Evolutionary conservation across 2,888 invertebrate genomes (phyloP).

Genomic region (Cephus nigrinus): DNA sequence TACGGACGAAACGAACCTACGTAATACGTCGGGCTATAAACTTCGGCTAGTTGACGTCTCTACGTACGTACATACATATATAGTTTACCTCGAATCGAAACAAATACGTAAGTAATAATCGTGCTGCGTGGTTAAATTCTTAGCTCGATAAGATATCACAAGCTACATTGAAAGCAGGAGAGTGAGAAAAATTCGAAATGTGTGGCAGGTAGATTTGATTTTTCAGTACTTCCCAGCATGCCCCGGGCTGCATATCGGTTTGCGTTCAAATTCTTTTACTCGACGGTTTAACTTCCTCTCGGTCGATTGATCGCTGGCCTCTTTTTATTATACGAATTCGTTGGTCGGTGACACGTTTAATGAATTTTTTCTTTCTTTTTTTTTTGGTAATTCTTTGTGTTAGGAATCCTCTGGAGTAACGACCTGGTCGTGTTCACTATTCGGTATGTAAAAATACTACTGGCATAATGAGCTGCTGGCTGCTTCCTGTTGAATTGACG

Average conservation of each 20-base stretch:
- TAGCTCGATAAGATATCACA: not conserved
- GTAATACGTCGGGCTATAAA: not conserved
- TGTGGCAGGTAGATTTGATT: not conserved
- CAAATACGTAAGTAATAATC: not conserved
- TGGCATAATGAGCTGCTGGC: not conserved
- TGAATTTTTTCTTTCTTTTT: not conserved
- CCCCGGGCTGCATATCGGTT: not conserved
- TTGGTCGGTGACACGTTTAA: not conserved
- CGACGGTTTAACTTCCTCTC: not conserved
- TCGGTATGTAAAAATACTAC: not conserved
- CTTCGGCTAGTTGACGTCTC: not conserved
- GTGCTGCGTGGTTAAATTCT: not conserved
- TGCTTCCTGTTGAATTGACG: not conserved
- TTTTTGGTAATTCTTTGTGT: not conserved
- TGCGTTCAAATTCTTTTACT: not conserved
- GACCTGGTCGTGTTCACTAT: not conserved
- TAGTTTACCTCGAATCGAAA: not conserved
- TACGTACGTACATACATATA: not conserved
- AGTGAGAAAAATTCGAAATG: not conserved
- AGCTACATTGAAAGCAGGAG: not conserved
- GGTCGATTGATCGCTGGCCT: not conserved
- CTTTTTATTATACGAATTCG: not conserved
- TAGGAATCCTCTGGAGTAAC: not conserved
- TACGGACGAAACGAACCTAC: not conserved
- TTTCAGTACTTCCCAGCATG: not conserved